Base-by-base conservation (phyloP, 2,888 invertebrate species). In the Tromatobia lineatoria region DNA sequence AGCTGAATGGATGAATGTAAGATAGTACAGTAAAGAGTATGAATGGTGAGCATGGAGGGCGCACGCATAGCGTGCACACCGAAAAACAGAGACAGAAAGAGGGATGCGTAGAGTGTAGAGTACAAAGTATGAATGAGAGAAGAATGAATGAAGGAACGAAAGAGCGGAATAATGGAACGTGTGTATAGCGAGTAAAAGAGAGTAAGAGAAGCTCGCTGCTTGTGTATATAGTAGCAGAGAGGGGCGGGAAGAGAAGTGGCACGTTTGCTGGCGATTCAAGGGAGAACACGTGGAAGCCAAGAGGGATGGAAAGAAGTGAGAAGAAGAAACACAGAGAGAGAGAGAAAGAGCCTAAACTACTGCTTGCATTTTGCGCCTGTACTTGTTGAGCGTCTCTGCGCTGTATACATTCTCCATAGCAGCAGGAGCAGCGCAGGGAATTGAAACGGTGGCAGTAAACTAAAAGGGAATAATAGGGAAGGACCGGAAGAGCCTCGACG, bases 391-490 rank as follows among this genome's bases (percentile, higher is more conserved):
- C 59, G 73, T 71, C 29, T 80, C 45, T 69, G 47, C 38, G 54
- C 23, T 67, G 38, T 74, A 34, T 52, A 66, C 42, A 77, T 38
- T 38, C 59, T 50, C 57, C 50, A 47, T 15, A 81, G 81, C 11
- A 81, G 54, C n/a, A 81, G 59, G 25, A 80, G 54, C 42, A 64
- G 61, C 20, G 73, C 71, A 75, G 78, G 61, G 84, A 85, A 85
- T 83, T 82, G 85, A 89, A 89, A 89, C 90, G 89, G 88, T 89
- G 90, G 89, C 89, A 88, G 90, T 90, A 90, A 91, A 91, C 92
- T 90, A 91, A 92, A 92, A 91, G 90, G 90, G 90, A 90, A 61
- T 93, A 93, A 93, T 93, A 92, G 93, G 86, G 89, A 80, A 80
- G 90, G 90, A 90, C 93, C 92, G 93, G 92, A 93, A 93, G 91